Conservation (phyloP, 1,140 invertebrate species). For the Antheraea mylitta region DNA sequence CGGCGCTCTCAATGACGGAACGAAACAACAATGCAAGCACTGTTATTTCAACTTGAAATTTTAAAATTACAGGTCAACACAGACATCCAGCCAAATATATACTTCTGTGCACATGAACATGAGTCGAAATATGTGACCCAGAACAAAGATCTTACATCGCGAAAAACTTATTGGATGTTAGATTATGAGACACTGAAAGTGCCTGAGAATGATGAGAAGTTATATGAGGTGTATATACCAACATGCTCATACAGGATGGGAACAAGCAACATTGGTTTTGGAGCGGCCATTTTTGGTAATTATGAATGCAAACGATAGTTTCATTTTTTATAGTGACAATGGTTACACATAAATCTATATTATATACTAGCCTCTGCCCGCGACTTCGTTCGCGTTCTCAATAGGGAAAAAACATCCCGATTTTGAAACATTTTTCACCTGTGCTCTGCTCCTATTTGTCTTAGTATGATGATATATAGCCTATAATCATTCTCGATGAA, state of each 20-base stretch:
- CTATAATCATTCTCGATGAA: too few relatives aligned
- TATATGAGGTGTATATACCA: conserved; percentile 93
- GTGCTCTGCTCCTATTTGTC: too few relatives aligned
- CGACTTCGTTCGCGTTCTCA: too few relatives aligned
- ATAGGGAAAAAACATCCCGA: too few relatives aligned
- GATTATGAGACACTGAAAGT: conserved; percentile 52
- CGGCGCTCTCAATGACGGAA: too few relatives aligned
- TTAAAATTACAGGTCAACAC: conserved; percentile 80
- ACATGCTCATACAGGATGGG: conserved; percentile 98
- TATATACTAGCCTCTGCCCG: too few relatives aligned
- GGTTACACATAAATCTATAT: too few relatives aligned
- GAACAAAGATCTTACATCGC: conserved; percentile 43
- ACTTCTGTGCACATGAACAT: conserved; percentile 93
- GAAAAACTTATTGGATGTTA: conserved; percentile 35
- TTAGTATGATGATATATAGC: too few relatives aligned
- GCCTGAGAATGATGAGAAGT: conserved; percentile 64
- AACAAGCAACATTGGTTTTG: conserved; percentile 89
- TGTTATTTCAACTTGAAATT: too few relatives aligned
- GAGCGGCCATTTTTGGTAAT: conserved; percentile 89
- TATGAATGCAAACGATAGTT: conserved; percentile 3
- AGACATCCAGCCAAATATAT: conserved; percentile 86
- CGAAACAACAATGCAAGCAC: too few relatives aligned
- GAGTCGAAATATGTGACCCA: conserved; percentile 63
- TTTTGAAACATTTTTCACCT: too few relatives aligned
- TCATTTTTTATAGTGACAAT: too few relatives aligned